Evolutionary conservation across 2,888 invertebrate species (phyloP).

Genomic region (Teleogryllus oceanicus): DNA sequence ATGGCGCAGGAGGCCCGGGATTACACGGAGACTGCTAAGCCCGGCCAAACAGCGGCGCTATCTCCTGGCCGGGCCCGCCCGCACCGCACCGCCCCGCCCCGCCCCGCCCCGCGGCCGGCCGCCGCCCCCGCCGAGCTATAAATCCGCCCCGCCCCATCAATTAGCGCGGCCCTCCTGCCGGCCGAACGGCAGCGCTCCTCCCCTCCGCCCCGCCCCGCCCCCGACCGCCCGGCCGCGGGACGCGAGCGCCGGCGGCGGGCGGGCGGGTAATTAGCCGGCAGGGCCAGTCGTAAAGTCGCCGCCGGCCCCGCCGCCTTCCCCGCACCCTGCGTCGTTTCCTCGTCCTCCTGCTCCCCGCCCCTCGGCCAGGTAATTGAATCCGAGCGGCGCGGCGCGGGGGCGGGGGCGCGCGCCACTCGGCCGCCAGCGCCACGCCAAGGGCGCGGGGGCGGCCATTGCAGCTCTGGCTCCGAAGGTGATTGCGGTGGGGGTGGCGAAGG

Average conservation of each 20-base stretch:
- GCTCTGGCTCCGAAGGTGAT: too few relatives aligned
- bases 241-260: not conserved
- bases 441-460: too few relatives aligned
- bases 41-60: conserved; percentile 6
- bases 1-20: not conserved
- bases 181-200: not conserved
- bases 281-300: conserved; percentile 18
- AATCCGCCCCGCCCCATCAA: conserved; percentile 1
- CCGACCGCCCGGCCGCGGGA: not conserved
- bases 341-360: not conserved
- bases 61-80: not conserved
- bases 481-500: not conserved
- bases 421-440: too few relatives aligned
- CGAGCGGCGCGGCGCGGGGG: not conserved
- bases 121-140: not conserved
- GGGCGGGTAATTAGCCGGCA: conserved; percentile 18
- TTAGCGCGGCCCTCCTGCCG: not conserved
- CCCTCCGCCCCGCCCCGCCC: not conserved
- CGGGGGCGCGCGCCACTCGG: too few relatives aligned
- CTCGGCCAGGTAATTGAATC: not conserved
- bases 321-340: not conserved
- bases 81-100: not conserved
- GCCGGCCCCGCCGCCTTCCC: not conserved
- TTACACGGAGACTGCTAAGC: not conserved
- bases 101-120: not conserved